phyloP scores from a whole-genome alignment of 92 coral and sea anemone genomes.

The Porites evermanni region DNA sequence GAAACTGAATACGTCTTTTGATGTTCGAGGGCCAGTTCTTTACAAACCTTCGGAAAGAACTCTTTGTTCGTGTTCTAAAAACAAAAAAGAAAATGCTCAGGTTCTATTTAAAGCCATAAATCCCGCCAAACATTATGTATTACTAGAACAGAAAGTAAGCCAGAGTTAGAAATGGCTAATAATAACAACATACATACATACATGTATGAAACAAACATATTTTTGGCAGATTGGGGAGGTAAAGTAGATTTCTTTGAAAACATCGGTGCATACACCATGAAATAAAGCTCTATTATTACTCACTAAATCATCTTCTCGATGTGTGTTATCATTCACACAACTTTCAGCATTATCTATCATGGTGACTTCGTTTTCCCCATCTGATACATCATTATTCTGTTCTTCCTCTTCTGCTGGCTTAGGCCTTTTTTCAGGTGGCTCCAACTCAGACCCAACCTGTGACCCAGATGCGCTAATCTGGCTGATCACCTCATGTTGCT shows the following conservation, averaged over 20 bases:
- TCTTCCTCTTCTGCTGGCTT: conserved; percentile 24
- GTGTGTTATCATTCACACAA: conserved; percentile 22
- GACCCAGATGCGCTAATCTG: conserved; percentile 13
- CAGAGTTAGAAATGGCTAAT: conserved; percentile 15
- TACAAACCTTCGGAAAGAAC: conserved; percentile 31
- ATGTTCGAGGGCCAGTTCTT: background rate
- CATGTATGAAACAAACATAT: conserved; percentile 5
- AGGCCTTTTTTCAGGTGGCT: conserved; percentile 38
- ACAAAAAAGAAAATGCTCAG: conserved; percentile 7
- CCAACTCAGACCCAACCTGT: conserved; percentile 23
- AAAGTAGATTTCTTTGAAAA: background rate
- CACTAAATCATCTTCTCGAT: conserved; percentile 24
- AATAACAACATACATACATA: background rate
- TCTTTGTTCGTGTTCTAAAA: conserved; percentile 27
- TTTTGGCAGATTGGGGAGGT: conserved; percentile 5
- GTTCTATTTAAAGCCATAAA: conserved; percentile 16
- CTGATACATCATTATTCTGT: background rate
- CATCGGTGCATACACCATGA: background rate
- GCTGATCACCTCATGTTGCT: conserved; percentile 34
- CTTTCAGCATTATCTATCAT: conserved; percentile 22
- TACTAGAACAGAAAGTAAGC: background rate
- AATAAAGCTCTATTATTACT: conserved; percentile 9
- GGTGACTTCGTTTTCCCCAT: conserved; percentile 13
- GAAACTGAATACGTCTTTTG: conserved; percentile 15
- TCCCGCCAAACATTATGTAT: conserved; percentile 21